Base-by-base conservation (phyloP, 2,888 invertebrate genomes). In the Sesia bembeciformis region DNA sequence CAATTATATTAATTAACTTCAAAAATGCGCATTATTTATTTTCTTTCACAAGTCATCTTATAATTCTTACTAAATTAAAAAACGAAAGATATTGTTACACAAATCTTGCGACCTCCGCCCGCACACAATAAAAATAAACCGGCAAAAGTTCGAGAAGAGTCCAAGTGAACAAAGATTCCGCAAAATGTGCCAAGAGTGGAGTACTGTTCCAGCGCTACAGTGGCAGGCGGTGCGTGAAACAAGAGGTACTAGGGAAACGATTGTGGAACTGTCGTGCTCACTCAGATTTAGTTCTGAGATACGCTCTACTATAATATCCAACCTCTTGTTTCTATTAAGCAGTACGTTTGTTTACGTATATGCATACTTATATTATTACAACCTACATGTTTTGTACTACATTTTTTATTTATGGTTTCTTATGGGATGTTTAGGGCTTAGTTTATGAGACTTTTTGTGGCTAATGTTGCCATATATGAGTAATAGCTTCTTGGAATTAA, bases 171-270 rank as follows among this genome's bases (percentile, higher is more conserved):
- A 56, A 54, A 52, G 54, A 52, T 54, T 56, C 53, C 41, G 49
- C 58, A 58, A 63, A 64, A 59, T 61, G 58, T 62, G 58, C 58
- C 60, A 57, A 60, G 63, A 63, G 57, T 52, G 57, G 57, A 58
- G 62, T 60, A 60, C 69, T 74, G 69, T 74, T 70, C 61, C 67
- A 68, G 67, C 64, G 67, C 71, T 72, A 64, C 64, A 76, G 72
- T 69, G 63, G 70, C 74, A 77, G 73, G 71, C 78, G 79, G 70
- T 76, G 79, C 79, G 76, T 81, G 77, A 78, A 81, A 81, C 76
- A 77, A 81, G 76, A 76, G 78, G 67, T 68, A 72, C 72, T 70
- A 67, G 63, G 62, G 67, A 70, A 72, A 70, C 75, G 70, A 78
- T 76, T 76, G 76, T 73, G 65, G 62, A 68, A 71, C 77, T 74